Conservation (phyloP, 2,113 vertebrate species). For the Ia io region DNA sequence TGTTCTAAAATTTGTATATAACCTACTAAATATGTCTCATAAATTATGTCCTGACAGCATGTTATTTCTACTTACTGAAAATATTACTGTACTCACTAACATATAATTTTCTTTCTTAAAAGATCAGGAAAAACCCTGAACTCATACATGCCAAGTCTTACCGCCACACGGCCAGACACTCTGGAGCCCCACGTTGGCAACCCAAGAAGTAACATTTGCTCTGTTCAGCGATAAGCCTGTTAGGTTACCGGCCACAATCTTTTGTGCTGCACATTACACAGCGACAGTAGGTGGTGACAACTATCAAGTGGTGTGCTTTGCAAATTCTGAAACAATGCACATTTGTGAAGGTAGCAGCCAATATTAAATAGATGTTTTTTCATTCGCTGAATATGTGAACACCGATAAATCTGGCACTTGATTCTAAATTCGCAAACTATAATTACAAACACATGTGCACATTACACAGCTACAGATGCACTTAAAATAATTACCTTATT, state of each 20-base stretch:
- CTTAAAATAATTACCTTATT: constrained; percentile 72
- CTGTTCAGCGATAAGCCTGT: constrained; percentile 48
- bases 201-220: constrained; percentile 18
- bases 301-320: background rate
- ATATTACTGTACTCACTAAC: constrained; percentile 74
- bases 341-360: constrained; percentile 49
- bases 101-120: constrained; percentile 73
- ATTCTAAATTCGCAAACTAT: constrained; percentile 61
- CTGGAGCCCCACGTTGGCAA: constrained; percentile 72
- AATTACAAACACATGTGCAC: constrained; percentile 73
- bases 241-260: background rate
- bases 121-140: constrained; percentile 56
- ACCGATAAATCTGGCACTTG: constrained; percentile 60
- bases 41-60: constrained; percentile 78
- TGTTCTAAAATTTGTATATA: constrained; percentile 76
- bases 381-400: constrained; percentile 59
- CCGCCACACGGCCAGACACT: constrained; percentile 57
- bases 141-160: constrained; percentile 55
- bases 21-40: constrained; percentile 74
- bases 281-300: constrained; percentile 41
- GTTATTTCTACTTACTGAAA: constrained; percentile 77
- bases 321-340: constrained; percentile 44
- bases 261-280: constrained; percentile 9
- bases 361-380: constrained; percentile 35
- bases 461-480: constrained; percentile 56